Evolutionary conservation across 1,140 invertebrate genomes (phyloP).

Genomic region (Zophobas morio): DNA sequence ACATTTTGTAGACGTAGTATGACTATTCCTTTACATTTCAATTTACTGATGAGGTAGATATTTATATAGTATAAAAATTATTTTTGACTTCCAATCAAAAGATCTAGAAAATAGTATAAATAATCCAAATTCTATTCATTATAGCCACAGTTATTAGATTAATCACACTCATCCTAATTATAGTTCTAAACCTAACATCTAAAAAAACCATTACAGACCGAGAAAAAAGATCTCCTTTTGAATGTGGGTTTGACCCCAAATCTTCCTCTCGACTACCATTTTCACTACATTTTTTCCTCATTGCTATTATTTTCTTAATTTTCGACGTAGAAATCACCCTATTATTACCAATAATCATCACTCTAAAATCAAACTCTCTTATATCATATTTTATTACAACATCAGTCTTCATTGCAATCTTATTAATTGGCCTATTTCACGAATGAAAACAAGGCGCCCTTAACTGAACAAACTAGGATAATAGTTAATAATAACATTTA

Average conservation of each 20-base stretch:
- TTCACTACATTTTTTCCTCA: slow-evolving; percentile 75
- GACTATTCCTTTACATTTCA: slow-evolving; percentile 79
- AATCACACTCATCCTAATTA: slow-evolving; percentile 68
- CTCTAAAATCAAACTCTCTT: slow-evolving; percentile 69
- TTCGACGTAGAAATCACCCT: slow-evolving; percentile 77
- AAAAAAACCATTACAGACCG: slow-evolving; percentile 72
- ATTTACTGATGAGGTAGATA: slow-evolving; percentile 78
- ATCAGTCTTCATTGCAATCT: slow-evolving; percentile 71
- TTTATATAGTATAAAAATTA: slow-evolving; percentile 79
- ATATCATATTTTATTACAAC: slow-evolving; percentile 66
- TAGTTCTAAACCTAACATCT: slow-evolving; percentile 68
- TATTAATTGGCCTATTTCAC: slow-evolving; percentile 72
- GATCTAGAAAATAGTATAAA: slow-evolving; percentile 70
- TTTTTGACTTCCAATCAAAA: slow-evolving; percentile 80
- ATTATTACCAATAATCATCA: slow-evolving; percentile 70
- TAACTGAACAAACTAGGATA: slow-evolving; percentile 73
- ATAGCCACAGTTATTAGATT: slow-evolving; percentile 67
- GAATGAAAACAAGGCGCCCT: slow-evolving; percentile 77
- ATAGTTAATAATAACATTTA: slow-evolving; percentile 77
- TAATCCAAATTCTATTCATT: slow-evolving; percentile 67
- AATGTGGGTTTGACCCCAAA: slow-evolving; percentile 77
- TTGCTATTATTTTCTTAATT: slow-evolving; percentile 73
- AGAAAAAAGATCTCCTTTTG: slow-evolving; percentile 75
- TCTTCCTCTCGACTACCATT: slow-evolving; percentile 70
- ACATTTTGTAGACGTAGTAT: slow-evolving; percentile 83